A percentile compares a stretch with the other conserved stretches of the same genome.
Conservation (phyloP, 2,888 invertebrate genomes). For the Agrilus cyanescens region DNA sequence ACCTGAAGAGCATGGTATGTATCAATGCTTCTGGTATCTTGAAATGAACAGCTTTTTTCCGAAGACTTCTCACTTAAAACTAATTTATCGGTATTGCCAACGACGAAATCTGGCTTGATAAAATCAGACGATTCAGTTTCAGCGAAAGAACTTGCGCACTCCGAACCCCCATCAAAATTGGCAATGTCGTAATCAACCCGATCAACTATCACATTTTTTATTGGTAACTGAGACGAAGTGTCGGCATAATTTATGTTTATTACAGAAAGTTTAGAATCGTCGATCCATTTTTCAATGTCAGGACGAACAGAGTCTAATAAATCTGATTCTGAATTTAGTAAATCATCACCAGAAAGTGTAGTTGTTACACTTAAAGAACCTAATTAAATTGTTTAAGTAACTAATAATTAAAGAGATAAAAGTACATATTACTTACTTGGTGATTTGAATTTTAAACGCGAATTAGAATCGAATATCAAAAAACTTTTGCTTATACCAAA, state of each 20-base stretch:
- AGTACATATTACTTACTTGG: slow-evolving; percentile 38
- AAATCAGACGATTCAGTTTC: slow-evolving; percentile 10
- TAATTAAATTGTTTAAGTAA: slow-evolving; percentile 18
- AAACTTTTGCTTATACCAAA: slow-evolving; percentile 37
- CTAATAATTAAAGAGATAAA: slow-evolving; percentile 3
- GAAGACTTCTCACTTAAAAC: slow-evolving; percentile 29
- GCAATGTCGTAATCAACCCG: too few species aligned
- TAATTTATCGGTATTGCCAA: slow-evolving; percentile 24
- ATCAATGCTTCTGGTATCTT: slow-evolving; percentile 11
- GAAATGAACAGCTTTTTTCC: slow-evolving; percentile 26
- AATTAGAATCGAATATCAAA: slow-evolving; percentile 24
- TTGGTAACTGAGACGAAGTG: neutral
- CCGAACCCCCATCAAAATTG: too few species aligned
- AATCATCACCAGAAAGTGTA: slow-evolving; percentile 28
- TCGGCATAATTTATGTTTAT: slow-evolving; percentile 21
- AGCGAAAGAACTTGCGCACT: neutral
- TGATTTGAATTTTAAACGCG: slow-evolving; percentile 38
- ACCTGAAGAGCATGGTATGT: neutral
- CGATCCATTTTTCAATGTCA: slow-evolving; percentile 35
- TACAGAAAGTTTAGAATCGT: slow-evolving; percentile 31
- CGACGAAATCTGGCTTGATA: slow-evolving; percentile 20
- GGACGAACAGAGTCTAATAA: slow-evolving; percentile 26
- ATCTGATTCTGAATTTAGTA: slow-evolving; percentile 29
- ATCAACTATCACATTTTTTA: too few species aligned
- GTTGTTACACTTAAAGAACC: slow-evolving; percentile 37